Percentiles rank a stretch among this genome's conserved stretches.
Conservation (phyloP, 2,113 vertebrate species). For the Pseudonaja textilis region DNA sequence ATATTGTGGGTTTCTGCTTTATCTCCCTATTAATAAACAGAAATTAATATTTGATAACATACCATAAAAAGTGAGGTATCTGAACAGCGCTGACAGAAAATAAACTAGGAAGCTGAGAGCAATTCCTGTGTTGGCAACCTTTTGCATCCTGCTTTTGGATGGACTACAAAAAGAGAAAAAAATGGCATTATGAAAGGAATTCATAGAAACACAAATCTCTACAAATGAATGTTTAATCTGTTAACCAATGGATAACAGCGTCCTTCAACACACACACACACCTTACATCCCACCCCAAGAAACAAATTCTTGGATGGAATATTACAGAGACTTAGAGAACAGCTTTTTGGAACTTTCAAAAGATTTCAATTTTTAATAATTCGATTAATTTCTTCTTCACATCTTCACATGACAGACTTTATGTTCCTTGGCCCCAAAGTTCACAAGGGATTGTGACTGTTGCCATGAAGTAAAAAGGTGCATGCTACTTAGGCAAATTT, state of each 20-base stretch:
- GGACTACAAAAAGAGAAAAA: conserved; percentile 72
- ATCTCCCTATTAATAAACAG: not conserved
- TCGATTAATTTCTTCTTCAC: not conserved
- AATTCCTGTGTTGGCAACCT: conserved; percentile 81
- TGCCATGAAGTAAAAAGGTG: not conserved
- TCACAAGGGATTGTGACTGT: not conserved
- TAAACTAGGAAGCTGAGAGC: conserved; percentile 87
- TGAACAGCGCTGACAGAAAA: conserved; percentile 88
- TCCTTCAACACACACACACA: not conserved
- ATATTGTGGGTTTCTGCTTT: not conserved
- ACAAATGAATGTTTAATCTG: not conserved
- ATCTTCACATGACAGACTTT: not conserved
- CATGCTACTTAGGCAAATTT: not conserved
- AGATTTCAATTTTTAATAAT: not conserved
- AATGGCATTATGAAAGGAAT: not conserved
- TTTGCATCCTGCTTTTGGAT: conserved; percentile 90
- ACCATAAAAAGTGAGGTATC: conserved; percentile 98
- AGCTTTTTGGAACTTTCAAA: not conserved
- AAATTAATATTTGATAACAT: conserved; percentile 51
- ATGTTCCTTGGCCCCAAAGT: not conserved
- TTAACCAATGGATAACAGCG: not conserved
- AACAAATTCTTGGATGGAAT: not conserved
- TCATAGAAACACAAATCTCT: not conserved
- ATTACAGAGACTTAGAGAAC: not conserved
- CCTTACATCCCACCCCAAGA: not conserved